phyloP scores from a whole-genome alignment of 2,797 vertebrate genomes.

The Chaetophractus vellerosus region DNA sequence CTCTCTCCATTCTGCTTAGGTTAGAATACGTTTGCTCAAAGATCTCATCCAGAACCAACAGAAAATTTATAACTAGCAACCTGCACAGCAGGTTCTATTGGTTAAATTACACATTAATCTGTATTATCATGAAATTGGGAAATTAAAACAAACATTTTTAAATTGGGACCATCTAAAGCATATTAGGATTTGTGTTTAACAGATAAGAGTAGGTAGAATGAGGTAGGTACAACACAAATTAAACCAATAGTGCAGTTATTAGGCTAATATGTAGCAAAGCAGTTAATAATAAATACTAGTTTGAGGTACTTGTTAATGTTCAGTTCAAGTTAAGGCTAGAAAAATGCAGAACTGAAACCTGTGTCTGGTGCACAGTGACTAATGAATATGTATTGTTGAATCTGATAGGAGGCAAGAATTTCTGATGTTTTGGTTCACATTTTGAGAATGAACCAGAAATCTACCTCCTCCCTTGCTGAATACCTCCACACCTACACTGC shows the following conservation, averaged over 20 bases:
- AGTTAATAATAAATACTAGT: neutral
- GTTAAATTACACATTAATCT: conserved; percentile 32
- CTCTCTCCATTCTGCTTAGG: neutral
- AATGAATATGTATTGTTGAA: conserved; percentile 24
- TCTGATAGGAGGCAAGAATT: neutral
- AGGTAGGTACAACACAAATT: neutral
- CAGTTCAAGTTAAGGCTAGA: neutral
- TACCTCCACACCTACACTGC: neutral
- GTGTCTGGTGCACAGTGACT: neutral
- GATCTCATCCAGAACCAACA: neutral
- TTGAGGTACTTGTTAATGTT: conserved; percentile 13
- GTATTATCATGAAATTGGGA: neutral
- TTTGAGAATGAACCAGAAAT: conserved; percentile 58
- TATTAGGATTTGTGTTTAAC: conserved; percentile 10
- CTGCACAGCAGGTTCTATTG: neutral
- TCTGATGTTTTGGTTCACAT: conserved; percentile 32
- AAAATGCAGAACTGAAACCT: neutral
- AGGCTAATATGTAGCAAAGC: neutral
- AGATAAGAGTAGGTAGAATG: neutral
- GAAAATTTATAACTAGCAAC: conserved; percentile 31
- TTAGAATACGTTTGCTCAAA: neutral
- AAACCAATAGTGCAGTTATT: neutral
- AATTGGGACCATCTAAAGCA: neutral
- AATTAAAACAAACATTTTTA: conserved; percentile 19
- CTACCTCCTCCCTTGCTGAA: neutral